These are phyloP conservation scores for Zoanthus gigantus DNA, from an alignment of 92 coral and sea anemone species.

Conservation along the genomic window DNA sequence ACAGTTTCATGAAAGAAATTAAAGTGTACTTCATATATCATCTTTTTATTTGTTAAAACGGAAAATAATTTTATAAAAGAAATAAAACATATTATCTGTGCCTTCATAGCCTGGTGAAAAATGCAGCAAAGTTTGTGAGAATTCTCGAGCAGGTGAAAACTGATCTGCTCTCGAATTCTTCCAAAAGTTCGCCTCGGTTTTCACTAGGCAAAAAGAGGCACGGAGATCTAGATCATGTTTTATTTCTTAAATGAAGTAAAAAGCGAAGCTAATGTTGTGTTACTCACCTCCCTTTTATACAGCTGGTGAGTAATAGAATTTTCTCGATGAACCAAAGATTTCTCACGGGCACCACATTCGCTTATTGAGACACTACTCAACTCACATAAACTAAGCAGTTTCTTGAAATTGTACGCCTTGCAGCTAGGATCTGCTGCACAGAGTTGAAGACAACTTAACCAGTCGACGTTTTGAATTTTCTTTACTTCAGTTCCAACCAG, in stretches of 20 bases:
- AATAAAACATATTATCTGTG: no score
- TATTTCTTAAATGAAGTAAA: no score
- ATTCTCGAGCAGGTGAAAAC: no score
- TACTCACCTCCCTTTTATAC: background rate
- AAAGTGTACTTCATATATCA: no score
- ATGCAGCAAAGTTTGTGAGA: no score
- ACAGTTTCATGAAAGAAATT: no score
- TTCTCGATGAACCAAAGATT: background rate
- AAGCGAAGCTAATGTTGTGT: background rate
- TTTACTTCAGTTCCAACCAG: slow-evolving; percentile 16
- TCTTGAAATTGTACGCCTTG: slow-evolving; percentile 14
- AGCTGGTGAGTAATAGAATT: slow-evolving; percentile 21
- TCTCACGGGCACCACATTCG: background rate
- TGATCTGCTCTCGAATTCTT: no score
- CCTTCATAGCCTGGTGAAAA: no score
- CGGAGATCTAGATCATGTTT: background rate
- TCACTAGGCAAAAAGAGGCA: no score
- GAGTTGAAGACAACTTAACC: slow-evolving; percentile 15
- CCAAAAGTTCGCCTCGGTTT: no score
- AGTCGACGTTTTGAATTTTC: background rate
- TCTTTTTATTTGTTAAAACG: no score
- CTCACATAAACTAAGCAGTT: background rate
- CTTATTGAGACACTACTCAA: background rate
- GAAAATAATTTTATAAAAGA: no score
- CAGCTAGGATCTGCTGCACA: slow-evolving; percentile 18